These are phyloP conservation scores for Ibidorhyncha struthersii DNA, from an alignment of 2,113 vertebrate genomes.

Conservation along the genomic window DNA sequence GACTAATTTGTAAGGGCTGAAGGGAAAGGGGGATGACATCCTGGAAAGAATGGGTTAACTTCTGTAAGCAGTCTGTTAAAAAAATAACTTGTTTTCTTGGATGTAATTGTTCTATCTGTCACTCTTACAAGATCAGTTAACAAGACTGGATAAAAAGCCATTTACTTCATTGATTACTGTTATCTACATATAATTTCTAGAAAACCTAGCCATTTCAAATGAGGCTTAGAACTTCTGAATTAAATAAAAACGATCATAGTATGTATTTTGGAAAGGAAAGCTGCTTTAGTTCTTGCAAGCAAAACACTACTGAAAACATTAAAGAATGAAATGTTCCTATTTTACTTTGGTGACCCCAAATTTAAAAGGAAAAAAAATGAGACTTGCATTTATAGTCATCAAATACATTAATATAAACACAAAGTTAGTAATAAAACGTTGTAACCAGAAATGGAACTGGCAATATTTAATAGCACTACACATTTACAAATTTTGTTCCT, in stretches of 20 bases:
- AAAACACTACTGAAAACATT: neutral
- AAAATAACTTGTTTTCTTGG: neutral
- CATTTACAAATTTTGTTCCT: neutral
- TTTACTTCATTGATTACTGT: neutral
- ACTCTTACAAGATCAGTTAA: neutral
- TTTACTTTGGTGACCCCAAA: neutral
- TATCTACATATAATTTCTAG: neutral
- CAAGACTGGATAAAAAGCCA: neutral
- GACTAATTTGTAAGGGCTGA: neutral
- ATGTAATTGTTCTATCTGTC: neutral
- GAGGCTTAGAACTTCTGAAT: neutral
- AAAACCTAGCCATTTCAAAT: neutral
- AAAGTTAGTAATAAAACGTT: neutral
- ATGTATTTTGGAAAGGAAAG: neutral
- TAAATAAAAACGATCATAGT: neutral
- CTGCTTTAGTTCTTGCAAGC: neutral
- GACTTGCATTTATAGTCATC: neutral
- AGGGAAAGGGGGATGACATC: neutral
- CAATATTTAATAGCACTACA: neutral
- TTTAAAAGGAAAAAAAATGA: neutral
- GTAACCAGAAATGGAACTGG: neutral
- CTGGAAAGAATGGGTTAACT: neutral
- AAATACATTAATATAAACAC: neutral
- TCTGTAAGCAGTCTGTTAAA: neutral
- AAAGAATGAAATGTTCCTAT: neutral